Percentiles rank a stretch among this genome's conserved stretches.
phyloP scores from a whole-genome alignment of 2,888 invertebrate species.

The Coelopa pilipes region DNA sequence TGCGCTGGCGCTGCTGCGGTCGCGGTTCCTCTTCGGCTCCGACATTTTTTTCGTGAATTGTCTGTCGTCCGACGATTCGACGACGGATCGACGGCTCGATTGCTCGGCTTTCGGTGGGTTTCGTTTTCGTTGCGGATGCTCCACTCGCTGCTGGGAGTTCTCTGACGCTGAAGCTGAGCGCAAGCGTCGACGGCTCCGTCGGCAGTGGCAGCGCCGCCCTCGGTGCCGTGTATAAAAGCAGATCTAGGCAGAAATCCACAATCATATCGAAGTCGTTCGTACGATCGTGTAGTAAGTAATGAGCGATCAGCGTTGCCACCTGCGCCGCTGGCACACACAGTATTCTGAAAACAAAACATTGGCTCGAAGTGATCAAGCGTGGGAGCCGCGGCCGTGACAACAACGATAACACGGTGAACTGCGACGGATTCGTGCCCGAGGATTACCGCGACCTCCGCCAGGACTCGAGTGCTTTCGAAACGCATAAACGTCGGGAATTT shows the following conservation, averaged over 20 bases:
- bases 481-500: no score
- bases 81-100: slow-evolving; percentile 14
- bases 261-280: slow-evolving; percentile 33
- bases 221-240: slow-evolving; percentile 31
- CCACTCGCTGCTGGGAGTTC: slow-evolving; percentile 4
- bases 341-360: no score
- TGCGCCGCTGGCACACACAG: no score
- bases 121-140: slow-evolving; percentile 1
- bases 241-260: slow-evolving; percentile 35
- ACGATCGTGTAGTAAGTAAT: slow-evolving; percentile 35
- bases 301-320: background rate
- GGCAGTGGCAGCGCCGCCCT: slow-evolving; percentile 22
- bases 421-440: no score
- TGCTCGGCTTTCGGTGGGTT: slow-evolving; percentile 19
- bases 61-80: background rate
- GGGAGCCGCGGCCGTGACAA: no score
- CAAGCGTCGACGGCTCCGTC: background rate
- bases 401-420: no score
- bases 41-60: background rate
- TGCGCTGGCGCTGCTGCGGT: background rate
- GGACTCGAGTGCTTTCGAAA: no score
- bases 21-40: slow-evolving; percentile 1
- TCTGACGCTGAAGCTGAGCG: background rate
- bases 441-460: no score
- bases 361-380: no score